Base-by-base conservation (phyloP, 2,888 invertebrate species). In the Oscheius onirici region DNA sequence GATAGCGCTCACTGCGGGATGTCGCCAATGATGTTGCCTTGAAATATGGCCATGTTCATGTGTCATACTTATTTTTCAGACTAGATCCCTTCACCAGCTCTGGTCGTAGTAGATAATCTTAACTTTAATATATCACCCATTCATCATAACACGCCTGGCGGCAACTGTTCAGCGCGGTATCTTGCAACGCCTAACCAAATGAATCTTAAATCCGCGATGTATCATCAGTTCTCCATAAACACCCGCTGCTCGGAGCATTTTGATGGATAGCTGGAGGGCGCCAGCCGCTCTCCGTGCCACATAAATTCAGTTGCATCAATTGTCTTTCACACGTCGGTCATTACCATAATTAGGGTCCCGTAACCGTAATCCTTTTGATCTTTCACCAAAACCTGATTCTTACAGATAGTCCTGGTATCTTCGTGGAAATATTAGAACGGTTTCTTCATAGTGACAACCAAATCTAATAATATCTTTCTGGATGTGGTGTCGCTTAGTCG, bases 261-360 rank as follows among this genome's bases (percentile, higher is more conserved):
- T 63, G 63, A 63, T 63, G 63, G 63, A 63, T 63, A 26, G 63
- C 63, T 49, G 28, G 49, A 49, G 63, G 63, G 46, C 49, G 63
- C 49, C 63, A 28, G 63, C 49, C 63, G 63, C 63, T 49, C 49
- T n/a, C 63, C 63, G 63, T 34, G 46, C 49, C 63, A 63, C 63
- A 63, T 63, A 63, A 63, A 63, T 63, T 63, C 49, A 63, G 63
- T 28, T 46, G 46, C 63, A 63, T 63, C 63, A 63, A 63, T 63
- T 46, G 49, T 28, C 46, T 49, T 63, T 63, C 63, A 63, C 63
- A 49, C 63, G 20, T 63, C n/a, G 15, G 24, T 49, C 49, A 49
- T 63, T 46, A 28, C 22, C 63, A 49, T 49, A 63, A 58, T 58
- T 58, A 40, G 40, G 10, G 58, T 3, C 6, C 20, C 22, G 17